Evolutionary conservation across 2,113 vertebrate species (phyloP), one percentile per base, ranked within the genome.

Genomic region (Eulacestoma nigropectus): DNA sequence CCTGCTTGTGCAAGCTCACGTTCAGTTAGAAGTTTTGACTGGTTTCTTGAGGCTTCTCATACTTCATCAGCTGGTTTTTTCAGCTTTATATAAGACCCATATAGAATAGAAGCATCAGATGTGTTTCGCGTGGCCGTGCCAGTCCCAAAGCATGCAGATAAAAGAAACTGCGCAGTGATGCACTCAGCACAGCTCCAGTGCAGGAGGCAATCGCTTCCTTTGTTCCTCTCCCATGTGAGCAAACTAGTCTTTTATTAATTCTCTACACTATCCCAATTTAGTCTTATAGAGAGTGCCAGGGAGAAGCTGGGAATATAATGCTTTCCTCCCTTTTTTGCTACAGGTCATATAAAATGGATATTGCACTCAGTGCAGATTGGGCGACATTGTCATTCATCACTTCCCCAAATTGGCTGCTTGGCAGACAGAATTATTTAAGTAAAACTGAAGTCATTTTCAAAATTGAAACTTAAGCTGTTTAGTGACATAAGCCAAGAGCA

Each of bases 401-500:
- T 93, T 97, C 95, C 92, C 90, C 90, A 96, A 97, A 96, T 46
- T 96, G 95, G 93, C 92, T 96, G 84, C 94, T 96, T 97, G 96
- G 96, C 95, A 97, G 83, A 87, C 79, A 95, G 90, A 95, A 97
- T 93, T 96, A 96, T 97, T 97, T 96, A 97, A 97, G 91, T 95
- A 97, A 97, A 98, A 96, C 92, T 70, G 83, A 97, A 97, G 96
- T 97, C 85, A 97, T 97, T 97, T 97, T 96, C 95, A 90, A 96
- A 97, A 97, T 95, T 91, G 96, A 97, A 98, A 98, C 89, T 97
- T 97, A 97, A 98, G 96, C 97, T 96, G 80, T 94, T 96, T 77
- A 90, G 95, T 79, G 87, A 35, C 89, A 65, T 68, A 95, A 97
- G 96, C 95, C 97, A 98, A 98, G 72, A 68, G 82, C 86, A 73